Base-by-base conservation (phyloP, 2,888 invertebrate species). In the Apodemia hepburni region DNA sequence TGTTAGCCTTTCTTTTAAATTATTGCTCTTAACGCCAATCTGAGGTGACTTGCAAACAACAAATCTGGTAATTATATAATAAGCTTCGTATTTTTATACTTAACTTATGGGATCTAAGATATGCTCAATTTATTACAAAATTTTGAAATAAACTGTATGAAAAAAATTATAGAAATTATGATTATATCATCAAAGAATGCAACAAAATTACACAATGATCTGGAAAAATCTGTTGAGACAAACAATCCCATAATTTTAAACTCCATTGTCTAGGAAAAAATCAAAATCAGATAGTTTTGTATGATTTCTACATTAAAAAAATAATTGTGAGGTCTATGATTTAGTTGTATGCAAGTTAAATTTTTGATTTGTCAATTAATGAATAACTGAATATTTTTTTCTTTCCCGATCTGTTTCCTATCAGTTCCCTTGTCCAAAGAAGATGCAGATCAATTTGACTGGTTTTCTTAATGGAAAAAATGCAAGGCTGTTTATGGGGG, bases 361-460 rank as follows among this genome's bases (percentile, higher is more conserved):
- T 17, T 4, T 35, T 58, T 29, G 64, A 12, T 62, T 65, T 60
- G 62, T 62, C 67, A 67, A 58, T 58, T 69, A 70, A 60, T 29
- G 69, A 71, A 71, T 80, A 70, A 84, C 72, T 86, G 80, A 76
- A 65, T 69, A 67, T 79, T 42, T 69, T 84, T 87, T 85, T 88
- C 81, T 84, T 85, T 87, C 85, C 87, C 85, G 78, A 79, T 85
- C 84, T 74, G 73, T 77, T 72, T 78, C 81, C 80, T 70, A 93
- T 82, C 92, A 97, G 97, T 97, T 95, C 91, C 98, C 98, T 62
- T 98, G 99, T 92, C 98, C 98, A 60, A 97, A 98, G 88, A 97
- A 98, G 90, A 99, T 99, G 96, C 99, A 99, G 94, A 99, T 99
- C 80, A 99, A 99, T 91, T 93, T 99, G 86, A 99, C 99, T 58